These are phyloP conservation scores for Maconellicoccus hirsutus DNA, from an alignment of 1,140 invertebrate species.

Conservation along the genomic window DNA sequence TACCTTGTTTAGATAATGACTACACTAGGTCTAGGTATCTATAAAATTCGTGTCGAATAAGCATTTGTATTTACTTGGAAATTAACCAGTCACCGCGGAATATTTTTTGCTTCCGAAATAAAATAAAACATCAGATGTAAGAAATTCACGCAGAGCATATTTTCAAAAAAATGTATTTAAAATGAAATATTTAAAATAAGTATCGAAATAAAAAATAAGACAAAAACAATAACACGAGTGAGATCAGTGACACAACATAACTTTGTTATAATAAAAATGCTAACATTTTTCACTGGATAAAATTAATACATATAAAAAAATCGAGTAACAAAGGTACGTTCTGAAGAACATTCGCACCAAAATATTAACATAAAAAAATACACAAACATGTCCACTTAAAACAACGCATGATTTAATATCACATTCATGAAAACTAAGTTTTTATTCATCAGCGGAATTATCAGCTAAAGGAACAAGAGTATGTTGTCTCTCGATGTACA, in stretches of 20 bases:
- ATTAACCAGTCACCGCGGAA: too few species aligned
- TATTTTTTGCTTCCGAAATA: too few species aligned
- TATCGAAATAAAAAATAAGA: background rate
- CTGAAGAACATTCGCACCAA: background rate
- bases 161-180: background rate
- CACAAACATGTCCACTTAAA: background rate
- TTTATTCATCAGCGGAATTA: slow-evolving; percentile 5
- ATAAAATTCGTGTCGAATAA: too few species aligned
- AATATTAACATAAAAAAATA: background rate
- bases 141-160: background rate
- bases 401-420: too few species aligned
- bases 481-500: slow-evolving; percentile 66
- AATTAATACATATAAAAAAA: background rate
- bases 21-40: too few species aligned
- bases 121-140: too few species aligned
- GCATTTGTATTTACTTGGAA: too few species aligned
- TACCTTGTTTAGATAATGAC: too few species aligned
- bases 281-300: background rate
- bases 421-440: background rate
- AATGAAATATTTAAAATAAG: background rate
- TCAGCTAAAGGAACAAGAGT: slow-evolving; percentile 34
- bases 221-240: background rate
- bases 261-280: background rate
- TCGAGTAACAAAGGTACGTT: too few species aligned
- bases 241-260: slow-evolving; percentile 12